Evolutionary conservation across 2,113 vertebrate species (phyloP).

Genomic region (Bufo bufo): DNA sequence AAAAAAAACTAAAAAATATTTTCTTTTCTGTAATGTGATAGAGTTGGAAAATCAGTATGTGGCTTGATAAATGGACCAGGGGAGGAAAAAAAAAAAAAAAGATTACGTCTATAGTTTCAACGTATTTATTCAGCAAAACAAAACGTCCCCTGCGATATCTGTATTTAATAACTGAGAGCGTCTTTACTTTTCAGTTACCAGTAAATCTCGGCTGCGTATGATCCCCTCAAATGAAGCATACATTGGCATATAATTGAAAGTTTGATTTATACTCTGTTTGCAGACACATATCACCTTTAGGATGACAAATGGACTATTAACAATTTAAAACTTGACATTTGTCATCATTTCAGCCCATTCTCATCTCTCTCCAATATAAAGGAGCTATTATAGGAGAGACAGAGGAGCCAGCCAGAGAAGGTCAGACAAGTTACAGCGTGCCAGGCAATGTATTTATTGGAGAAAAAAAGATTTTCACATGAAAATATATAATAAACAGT

Average conservation of each 20-base stretch:
- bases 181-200: neutral
- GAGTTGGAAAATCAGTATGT: neutral
- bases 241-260: constrained; percentile 59
- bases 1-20: neutral
- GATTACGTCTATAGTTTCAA: constrained; percentile 35
- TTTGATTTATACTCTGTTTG: constrained; percentile 58
- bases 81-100: constrained; percentile 12
- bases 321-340: constrained; percentile 60
- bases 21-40: neutral
- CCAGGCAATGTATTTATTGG: constrained; percentile 57
- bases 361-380: constrained; percentile 54
- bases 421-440: constrained; percentile 56
- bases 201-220: constrained; percentile 49
- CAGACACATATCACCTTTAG: constrained; percentile 58
- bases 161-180: constrained; percentile 39
- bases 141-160: constrained; percentile 15
- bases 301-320: constrained; percentile 60
- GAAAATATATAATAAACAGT: constrained; percentile 59
- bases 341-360: constrained; percentile 57
- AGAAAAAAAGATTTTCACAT: constrained; percentile 56
- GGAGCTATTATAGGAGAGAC: constrained; percentile 56
- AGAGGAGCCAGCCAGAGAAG: constrained; percentile 56
- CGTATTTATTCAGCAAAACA: constrained; percentile 44
- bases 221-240: constrained; percentile 56
- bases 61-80: constrained; percentile 9